Conservation (phyloP, 2,113 vertebrate species). For the Turdus rufiventris region DNA sequence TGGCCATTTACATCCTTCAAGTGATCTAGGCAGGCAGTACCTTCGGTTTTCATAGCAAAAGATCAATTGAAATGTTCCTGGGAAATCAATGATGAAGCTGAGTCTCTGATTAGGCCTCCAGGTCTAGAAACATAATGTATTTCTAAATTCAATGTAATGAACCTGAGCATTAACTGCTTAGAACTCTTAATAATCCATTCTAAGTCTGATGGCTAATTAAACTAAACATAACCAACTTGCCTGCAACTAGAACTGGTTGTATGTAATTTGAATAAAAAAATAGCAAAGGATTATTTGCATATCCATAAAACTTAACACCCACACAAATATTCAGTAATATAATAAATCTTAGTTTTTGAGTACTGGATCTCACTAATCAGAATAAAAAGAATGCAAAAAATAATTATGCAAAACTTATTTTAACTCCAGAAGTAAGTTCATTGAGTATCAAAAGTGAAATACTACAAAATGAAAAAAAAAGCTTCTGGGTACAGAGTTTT, state of each 20-base stretch:
- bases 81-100: neutral
- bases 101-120: neutral
- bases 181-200: neutral
- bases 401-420: neutral
- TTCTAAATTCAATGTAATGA: slow-evolving; percentile 26
- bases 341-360: neutral
- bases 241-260: neutral
- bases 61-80: neutral
- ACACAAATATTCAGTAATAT: neutral
- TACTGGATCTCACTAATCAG: neutral
- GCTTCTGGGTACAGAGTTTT: neutral
- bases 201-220: slow-evolving; percentile 25
- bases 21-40: neutral
- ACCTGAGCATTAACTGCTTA: neutral
- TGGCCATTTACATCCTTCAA: neutral
- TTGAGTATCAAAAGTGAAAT: neutral
- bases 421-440: neutral
- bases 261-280: slow-evolving; percentile 16
- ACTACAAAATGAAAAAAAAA: neutral
- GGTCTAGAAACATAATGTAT: neutral
- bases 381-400: neutral
- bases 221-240: neutral
- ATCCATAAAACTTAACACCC: neutral
- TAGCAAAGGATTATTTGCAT: neutral
- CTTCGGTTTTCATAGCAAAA: neutral